A percentile compares a stretch with the other conserved stretches of the same genome.
Conservation (phyloP, 2,888 invertebrate genomes). For the Syrista parreyssii region DNA sequence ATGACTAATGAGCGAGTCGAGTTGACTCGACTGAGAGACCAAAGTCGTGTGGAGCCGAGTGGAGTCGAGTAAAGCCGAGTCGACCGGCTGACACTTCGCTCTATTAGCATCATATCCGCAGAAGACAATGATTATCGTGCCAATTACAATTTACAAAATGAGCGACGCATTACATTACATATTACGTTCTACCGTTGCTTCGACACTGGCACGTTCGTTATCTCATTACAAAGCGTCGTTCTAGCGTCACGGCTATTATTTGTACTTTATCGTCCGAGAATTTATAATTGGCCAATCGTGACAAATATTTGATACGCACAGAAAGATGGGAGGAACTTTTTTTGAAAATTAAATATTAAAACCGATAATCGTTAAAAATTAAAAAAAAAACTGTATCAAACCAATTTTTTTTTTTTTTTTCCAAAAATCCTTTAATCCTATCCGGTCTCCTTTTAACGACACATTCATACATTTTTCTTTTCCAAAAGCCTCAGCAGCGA, state of each 20-base stretch:
- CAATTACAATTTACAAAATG: conserved; percentile 19
- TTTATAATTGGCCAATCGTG: conserved; percentile 13
- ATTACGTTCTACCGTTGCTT: neutral
- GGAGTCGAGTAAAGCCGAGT: neutral
- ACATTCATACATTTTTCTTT: neutral
- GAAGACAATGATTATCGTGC: conserved; percentile 5
- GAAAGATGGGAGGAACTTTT: neutral
- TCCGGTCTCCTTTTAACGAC: neutral
- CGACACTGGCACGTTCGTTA: neutral
- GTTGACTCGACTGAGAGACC: neutral
- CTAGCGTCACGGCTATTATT: conserved; percentile 10
- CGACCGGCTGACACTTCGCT: conserved; percentile 14
- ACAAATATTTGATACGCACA: neutral
- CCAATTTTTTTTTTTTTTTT: neutral
- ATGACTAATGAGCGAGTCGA: conserved; percentile 19
- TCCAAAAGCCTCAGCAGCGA: neutral
- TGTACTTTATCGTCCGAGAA: conserved; percentile 22
- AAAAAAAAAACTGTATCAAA: no score
- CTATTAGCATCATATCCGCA: conserved; percentile 23
- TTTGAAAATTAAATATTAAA: neutral
- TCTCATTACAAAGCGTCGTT: conserved; percentile 4
- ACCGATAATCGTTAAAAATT: no score
- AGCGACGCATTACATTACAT: conserved; percentile 3
- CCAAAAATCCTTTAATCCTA: neutral
- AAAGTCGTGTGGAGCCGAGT: neutral